These are phyloP conservation scores for Capreolus pygargus DNA, from an alignment of 2,113 vertebrate genomes.

Conservation along the genomic window DNA sequence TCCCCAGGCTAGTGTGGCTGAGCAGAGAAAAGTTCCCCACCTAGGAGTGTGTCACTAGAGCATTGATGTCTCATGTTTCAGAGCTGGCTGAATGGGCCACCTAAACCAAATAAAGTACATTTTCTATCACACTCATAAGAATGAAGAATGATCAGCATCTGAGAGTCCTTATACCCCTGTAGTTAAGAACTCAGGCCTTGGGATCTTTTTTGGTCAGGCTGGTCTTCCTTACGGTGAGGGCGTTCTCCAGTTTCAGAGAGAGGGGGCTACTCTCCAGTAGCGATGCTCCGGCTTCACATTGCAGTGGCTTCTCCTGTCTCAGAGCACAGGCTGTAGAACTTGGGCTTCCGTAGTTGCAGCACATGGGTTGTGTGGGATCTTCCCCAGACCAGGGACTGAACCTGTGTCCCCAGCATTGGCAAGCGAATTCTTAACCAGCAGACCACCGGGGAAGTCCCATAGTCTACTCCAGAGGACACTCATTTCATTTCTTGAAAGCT, in stretches of 20 bases:
- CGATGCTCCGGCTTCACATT: accelerated
- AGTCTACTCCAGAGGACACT: neutral
- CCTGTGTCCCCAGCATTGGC: neutral
- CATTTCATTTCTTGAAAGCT: neutral
- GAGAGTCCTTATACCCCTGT: accelerated
- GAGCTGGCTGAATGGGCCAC: too few relatives aligned
- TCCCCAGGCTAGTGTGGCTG: too few relatives aligned
- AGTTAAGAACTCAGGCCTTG: neutral
- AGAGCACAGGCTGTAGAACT: neutral
- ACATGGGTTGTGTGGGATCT: neutral
- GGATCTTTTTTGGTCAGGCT: neutral
- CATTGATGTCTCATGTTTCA: accelerated
- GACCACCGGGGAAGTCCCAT: neutral
- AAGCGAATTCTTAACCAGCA: neutral
- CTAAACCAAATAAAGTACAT: too few relatives aligned
- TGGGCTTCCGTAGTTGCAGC: accelerated
- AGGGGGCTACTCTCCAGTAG: neutral
- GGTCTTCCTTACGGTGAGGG: neutral
- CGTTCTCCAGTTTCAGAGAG: neutral
- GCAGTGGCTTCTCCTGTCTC: neutral
- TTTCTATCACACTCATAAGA: neutral
- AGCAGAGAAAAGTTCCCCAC: neutral
- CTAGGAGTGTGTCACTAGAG: accelerated
- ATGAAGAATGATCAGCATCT: neutral
- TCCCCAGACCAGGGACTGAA: neutral